phyloP scores from a whole-genome alignment of 53 echinoderm and acorn worm genomes.

The Mesocentrotus franciscanus region DNA sequence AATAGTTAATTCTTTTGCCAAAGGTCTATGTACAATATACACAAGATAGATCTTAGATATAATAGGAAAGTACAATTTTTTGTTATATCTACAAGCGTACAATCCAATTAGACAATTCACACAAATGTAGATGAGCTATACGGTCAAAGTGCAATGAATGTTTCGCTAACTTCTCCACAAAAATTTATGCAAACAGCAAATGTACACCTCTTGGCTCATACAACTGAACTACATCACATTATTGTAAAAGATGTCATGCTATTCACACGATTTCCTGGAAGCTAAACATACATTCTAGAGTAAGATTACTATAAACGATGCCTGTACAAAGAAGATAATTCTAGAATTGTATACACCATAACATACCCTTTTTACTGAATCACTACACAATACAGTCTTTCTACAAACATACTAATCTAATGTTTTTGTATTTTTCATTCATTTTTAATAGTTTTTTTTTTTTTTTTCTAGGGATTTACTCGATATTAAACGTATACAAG shows the following conservation, averaged over 20 bases:
- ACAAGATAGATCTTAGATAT: conserved; percentile 7
- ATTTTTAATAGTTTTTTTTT: background rate
- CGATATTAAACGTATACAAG: background rate
- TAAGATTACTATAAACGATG: background rate
- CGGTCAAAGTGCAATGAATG: background rate
- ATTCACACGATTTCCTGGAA: background rate
- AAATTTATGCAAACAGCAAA: background rate
- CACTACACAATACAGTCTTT: conserved; percentile 46
- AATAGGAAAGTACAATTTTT: background rate
- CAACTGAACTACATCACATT: background rate
- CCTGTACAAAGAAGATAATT: background rate
- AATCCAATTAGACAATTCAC: background rate
- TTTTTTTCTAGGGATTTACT: background rate
- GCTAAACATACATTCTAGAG: conserved; percentile 9
- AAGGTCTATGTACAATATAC: conserved; percentile 45
- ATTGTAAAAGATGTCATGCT: background rate
- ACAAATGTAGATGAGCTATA: background rate
- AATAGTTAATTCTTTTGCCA: background rate
- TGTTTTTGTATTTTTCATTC: conserved; percentile 54
- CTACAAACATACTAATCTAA: conserved; percentile 62
- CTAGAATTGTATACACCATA: conserved; percentile 17
- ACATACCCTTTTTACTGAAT: conserved; percentile 8
- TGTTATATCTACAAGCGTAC: background rate
- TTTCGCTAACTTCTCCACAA: background rate
- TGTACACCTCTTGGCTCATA: background rate